Percentiles rank a stretch among this genome's conserved stretches.
Evolutionary conservation across 2,113 vertebrate species (phyloP).

Genomic region (Istiophorus platypterus): DNA sequence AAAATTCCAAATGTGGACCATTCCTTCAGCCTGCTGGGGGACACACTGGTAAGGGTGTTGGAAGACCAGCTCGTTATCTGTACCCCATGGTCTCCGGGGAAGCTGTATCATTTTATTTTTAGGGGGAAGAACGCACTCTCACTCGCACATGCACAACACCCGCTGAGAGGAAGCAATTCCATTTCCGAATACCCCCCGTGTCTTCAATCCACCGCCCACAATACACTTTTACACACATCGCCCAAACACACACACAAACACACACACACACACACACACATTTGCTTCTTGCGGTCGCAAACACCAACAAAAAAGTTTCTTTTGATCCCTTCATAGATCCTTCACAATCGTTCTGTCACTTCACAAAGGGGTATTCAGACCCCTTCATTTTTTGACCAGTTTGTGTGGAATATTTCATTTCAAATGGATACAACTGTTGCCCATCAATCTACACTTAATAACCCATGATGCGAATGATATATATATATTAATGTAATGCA

Average conservation of each 20-base stretch:
- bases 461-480: not conserved
- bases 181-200: slow-evolving; percentile 29
- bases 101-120: slow-evolving; percentile 67
- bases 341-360: not conserved
- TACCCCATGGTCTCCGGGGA: slow-evolving; percentile 60
- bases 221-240: slow-evolving; percentile 8
- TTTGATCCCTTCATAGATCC: not conserved
- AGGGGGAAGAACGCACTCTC: slow-evolving; percentile 23
- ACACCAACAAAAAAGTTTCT: slow-evolving; percentile 9
- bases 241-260: not conserved
- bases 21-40: slow-evolving; percentile 10
- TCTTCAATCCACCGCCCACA: slow-evolving; percentile 28
- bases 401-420: no score
- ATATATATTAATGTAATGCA: no score
- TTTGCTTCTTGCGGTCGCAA: not conserved
- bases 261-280: not conserved
- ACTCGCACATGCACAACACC: slow-evolving; percentile 31
- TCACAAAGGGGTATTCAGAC: not conserved
- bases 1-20: slow-evolving; percentile 13
- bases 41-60: slow-evolving; percentile 3
- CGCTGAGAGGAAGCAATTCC: slow-evolving; percentile 57
- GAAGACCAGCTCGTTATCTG: slow-evolving; percentile 60
- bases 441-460: not conserved
- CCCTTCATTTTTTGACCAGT: no score
- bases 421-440: not conserved